These are phyloP conservation scores for Drosophila ambigua DNA, from an alignment of 1,140 invertebrate genomes.

Conservation along the genomic window DNA sequence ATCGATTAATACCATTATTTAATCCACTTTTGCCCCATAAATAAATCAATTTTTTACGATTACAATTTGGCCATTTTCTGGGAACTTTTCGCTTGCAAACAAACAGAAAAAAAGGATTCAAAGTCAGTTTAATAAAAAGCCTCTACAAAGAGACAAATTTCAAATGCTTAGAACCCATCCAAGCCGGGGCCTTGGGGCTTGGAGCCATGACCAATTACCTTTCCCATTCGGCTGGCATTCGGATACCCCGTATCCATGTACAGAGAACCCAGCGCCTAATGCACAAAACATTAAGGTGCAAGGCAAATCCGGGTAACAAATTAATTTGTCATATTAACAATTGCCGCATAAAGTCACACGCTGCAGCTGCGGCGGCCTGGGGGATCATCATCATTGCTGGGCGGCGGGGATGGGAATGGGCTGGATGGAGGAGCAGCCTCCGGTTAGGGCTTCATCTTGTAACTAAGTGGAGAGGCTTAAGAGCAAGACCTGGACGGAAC, in stretches of 20 bases:
- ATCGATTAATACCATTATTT: no score
- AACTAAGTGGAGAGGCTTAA: slow-evolving; percentile 55
- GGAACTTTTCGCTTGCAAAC: no score
- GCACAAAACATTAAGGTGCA: slow-evolving; percentile 40
- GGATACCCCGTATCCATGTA: slow-evolving; percentile 55
- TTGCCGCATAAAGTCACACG: slow-evolving; percentile 78
- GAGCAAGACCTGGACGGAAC: slow-evolving; percentile 19
- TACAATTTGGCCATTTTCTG: no score
- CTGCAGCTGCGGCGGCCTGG: slow-evolving; percentile 44
- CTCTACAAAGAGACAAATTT: no score
- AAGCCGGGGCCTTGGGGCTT: slow-evolving; percentile 4
- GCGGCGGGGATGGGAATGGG: slow-evolving; percentile 1
- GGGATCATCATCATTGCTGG: slow-evolving; percentile 47
- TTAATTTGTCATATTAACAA: slow-evolving; percentile 83
- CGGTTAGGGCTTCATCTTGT: slow-evolving; percentile 45
- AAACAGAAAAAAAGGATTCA: no score
- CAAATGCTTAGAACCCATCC: no score
- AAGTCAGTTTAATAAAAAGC: no score
- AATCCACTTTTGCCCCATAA: no score
- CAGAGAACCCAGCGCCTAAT: slow-evolving; percentile 28
- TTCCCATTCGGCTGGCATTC: slow-evolving; percentile 22
- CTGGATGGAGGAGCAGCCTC: slow-evolving; percentile 20
- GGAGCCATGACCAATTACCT: slow-evolving; percentile 11
- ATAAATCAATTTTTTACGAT: no score
- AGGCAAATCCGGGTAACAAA: slow-evolving; percentile 75